Conservation (phyloP, 2,797 vertebrate species). For the Eurystomus glaucurus region DNA sequence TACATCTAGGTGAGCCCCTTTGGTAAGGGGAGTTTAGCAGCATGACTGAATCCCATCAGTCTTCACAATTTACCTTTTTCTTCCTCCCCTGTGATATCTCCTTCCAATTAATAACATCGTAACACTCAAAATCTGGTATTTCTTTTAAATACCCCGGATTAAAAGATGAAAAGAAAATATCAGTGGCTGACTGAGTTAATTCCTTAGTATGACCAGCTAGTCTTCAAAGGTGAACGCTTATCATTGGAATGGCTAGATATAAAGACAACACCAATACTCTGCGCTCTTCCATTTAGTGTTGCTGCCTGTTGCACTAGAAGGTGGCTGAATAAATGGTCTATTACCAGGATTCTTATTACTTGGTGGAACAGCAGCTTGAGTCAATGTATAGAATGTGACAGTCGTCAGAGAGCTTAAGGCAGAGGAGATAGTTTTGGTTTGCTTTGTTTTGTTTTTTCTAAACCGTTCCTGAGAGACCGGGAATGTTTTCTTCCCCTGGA, state of each 20-base stretch:
- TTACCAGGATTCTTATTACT: neutral
- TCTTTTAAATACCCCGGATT: constrained; percentile 3
- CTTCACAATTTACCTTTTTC: neutral
- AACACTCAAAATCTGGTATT: neutral
- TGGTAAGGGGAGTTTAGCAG: neutral
- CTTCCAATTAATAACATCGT: neutral
- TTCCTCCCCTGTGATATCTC: neutral
- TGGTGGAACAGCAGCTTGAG: neutral
- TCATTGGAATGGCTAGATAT: neutral
- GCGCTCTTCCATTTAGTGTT: neutral
- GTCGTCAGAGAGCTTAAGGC: neutral
- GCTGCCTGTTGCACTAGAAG: neutral
- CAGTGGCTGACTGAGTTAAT: neutral
- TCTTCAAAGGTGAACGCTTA: neutral
- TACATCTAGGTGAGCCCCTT: neutral
- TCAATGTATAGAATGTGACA: neutral
- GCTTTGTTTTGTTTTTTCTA: neutral
- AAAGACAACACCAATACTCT: neutral
- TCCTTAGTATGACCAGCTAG: neutral
- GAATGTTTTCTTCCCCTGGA: neutral
- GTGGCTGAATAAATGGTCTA: neutral
- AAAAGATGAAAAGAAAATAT: neutral
- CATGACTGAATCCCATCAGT: neutral
- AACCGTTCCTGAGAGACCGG: neutral
- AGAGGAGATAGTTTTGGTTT: neutral